Conservation (phyloP, 2,113 vertebrate species). For the Mungos mungo region DNA sequence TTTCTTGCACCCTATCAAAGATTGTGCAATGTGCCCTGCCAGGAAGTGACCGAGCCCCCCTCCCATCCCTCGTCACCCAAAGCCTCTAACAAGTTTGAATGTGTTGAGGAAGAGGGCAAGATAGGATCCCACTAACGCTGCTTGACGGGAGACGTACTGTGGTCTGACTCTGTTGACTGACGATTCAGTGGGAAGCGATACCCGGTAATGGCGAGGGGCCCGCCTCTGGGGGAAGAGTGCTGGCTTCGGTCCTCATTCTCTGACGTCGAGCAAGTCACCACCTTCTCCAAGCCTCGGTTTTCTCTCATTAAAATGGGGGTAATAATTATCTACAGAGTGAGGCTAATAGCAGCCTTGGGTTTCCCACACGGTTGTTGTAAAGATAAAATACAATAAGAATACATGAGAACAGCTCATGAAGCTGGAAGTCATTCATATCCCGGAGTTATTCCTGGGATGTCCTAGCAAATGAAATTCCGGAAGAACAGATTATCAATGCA, state of each 20-base stretch:
- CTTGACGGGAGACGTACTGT: neutral
- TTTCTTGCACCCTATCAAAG: neutral
- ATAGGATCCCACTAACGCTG: neutral
- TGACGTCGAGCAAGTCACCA: constrained; percentile 5
- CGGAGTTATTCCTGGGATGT: neutral
- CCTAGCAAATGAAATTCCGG: neutral
- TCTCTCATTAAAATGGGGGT: constrained; percentile 65
- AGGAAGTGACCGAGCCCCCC: neutral
- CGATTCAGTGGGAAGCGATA: neutral
- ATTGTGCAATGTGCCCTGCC: neutral
- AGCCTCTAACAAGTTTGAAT: neutral
- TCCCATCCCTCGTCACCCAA: neutral
- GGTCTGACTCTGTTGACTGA: neutral
- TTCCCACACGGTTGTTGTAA: neutral
- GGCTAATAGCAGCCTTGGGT: constrained; percentile 3
- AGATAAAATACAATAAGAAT: constrained; percentile 46
- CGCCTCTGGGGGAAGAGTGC: neutral
- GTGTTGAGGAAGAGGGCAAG: neutral
- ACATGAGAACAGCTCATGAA: neutral
- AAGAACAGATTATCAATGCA: neutral
- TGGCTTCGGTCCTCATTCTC: neutral
- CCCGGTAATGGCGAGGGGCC: neutral
- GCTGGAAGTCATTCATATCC: neutral
- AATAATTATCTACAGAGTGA: constrained; percentile 55
- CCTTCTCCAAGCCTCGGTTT: constrained; percentile 35